phyloP scores from a whole-genome alignment of 1,140 invertebrate species.

The Drosophila carrolli region DNA sequence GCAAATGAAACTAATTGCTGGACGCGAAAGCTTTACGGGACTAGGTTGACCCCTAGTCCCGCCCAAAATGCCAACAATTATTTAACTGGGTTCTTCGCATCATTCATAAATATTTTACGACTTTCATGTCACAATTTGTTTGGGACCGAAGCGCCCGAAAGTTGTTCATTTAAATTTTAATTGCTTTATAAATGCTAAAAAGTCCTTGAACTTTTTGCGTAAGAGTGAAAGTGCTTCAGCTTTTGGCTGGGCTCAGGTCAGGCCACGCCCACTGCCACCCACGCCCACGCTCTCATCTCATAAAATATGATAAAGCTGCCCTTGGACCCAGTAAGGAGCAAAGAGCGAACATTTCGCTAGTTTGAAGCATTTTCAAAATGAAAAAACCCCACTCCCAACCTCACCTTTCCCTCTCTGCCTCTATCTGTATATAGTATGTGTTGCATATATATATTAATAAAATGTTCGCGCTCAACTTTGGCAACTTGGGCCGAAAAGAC shows the following conservation, averaged over 20 bases:
- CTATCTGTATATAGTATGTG: neutral
- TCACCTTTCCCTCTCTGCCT: neutral
- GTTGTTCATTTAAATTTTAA: constrained; percentile 84
- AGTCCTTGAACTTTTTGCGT: constrained; percentile 82
- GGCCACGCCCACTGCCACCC: constrained; percentile 8
- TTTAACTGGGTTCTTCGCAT: constrained; percentile 61
- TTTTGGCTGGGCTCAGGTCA: constrained; percentile 13
- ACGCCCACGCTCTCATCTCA: constrained; percentile 14
- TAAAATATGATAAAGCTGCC: constrained; percentile 69
- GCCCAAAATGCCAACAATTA: constrained; percentile 70
- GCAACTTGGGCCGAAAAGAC: constrained; percentile 57
- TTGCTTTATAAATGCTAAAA: constrained; percentile 84
- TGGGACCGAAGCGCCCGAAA: constrained; percentile 47
- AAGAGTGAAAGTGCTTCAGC: constrained; percentile 60
- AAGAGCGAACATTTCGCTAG: constrained; percentile 60
- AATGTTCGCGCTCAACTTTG: constrained; percentile 77
- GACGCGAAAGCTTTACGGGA: neutral
- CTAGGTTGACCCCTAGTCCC: constrained; percentile 6
- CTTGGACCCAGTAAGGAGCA: constrained; percentile 48
- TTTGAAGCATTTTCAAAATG: constrained; percentile 71
- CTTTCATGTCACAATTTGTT: constrained; percentile 77
- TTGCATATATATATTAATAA: constrained; percentile 70
- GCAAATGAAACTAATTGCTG: constrained; percentile 47
- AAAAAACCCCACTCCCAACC: constrained; percentile 22
- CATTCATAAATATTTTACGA: constrained; percentile 79